Conservation (phyloP, 2,888 invertebrate genomes). For the Trypoxylon attenuatum region DNA sequence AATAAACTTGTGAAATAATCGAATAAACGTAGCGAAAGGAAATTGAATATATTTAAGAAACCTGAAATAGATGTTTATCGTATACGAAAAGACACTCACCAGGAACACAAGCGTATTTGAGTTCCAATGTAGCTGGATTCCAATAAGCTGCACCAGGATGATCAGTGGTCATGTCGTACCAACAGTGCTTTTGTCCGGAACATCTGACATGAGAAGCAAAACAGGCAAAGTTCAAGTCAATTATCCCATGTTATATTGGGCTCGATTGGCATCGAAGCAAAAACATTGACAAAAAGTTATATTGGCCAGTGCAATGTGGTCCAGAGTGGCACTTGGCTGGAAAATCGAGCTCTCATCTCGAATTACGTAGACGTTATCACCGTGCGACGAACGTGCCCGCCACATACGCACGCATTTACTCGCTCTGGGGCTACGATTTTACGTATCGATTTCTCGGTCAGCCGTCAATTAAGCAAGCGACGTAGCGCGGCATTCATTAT, state of each 20-base stretch:
- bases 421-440: conserved; percentile 18
- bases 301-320: not conserved
- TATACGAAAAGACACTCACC: conserved; percentile 76
- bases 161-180: conserved; percentile 81
- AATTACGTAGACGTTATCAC: not conserved
- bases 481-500: conserved; percentile 48
- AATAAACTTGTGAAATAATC: not conserved
- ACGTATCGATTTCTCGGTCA: conserved; percentile 41
- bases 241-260: not conserved
- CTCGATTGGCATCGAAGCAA: no score
- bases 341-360: not conserved
- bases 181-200: conserved; percentile 85
- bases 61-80: not conserved
- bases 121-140: conserved; percentile 80
- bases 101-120: conserved; percentile 85
- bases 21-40: not conserved
- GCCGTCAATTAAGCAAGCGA: conserved; percentile 44
- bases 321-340: conserved; percentile 19
- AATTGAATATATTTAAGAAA: no score
- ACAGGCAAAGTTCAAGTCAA: not conserved
- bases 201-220: no score
- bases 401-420: not conserved
- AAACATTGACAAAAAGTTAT: no score
- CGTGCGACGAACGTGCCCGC: not conserved
- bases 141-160: conserved; percentile 80